These are phyloP conservation scores for Oryzias sinensis DNA, from an alignment of 2,797 vertebrate species.

Conservation along the genomic window DNA sequence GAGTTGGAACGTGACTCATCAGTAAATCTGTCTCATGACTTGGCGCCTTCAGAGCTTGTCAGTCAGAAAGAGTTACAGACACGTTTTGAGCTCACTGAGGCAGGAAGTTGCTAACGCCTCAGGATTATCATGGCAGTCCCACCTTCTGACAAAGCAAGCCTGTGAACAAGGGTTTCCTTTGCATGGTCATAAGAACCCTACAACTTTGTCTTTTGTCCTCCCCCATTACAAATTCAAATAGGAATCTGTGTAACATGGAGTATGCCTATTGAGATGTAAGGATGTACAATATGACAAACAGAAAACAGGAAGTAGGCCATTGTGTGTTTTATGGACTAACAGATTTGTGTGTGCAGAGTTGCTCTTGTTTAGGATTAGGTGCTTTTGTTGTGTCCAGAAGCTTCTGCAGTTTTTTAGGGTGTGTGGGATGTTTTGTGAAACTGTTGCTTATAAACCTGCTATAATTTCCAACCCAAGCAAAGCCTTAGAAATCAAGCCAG, in stretches of 20 bases:
- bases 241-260: too few relatives aligned
- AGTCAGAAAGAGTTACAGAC: slow-evolving; percentile 33
- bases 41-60: slow-evolving; percentile 25
- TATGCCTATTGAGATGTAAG: too few relatives aligned
- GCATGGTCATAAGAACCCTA: slow-evolving; percentile 13
- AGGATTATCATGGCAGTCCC: slow-evolving; percentile 71
- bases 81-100: slow-evolving; percentile 25
- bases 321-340: slow-evolving; percentile 42
- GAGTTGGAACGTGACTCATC: slow-evolving; percentile 49
- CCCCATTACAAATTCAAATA: neutral
- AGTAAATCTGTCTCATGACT: slow-evolving; percentile 16
- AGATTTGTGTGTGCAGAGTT: slow-evolving; percentile 37
- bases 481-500: slow-evolving; percentile 53
- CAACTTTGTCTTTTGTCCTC: neutral
- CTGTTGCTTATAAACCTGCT: slow-evolving; percentile 27
- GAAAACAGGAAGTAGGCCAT: slow-evolving; percentile 6
- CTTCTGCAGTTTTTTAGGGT: slow-evolving; percentile 23
- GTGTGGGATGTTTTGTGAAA: slow-evolving; percentile 23
- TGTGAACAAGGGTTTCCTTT: slow-evolving; percentile 28
- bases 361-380: slow-evolving; percentile 27
- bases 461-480: slow-evolving; percentile 34
- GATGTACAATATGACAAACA: neutral
- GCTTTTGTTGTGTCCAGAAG: slow-evolving; percentile 38
- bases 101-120: slow-evolving; percentile 49
- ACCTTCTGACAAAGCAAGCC: slow-evolving; percentile 67